Evolutionary conservation across 2,888 invertebrate genomes (phyloP), one percentile per base, ranked within the genome.

Genomic region (Parnassius orleans): DNA sequence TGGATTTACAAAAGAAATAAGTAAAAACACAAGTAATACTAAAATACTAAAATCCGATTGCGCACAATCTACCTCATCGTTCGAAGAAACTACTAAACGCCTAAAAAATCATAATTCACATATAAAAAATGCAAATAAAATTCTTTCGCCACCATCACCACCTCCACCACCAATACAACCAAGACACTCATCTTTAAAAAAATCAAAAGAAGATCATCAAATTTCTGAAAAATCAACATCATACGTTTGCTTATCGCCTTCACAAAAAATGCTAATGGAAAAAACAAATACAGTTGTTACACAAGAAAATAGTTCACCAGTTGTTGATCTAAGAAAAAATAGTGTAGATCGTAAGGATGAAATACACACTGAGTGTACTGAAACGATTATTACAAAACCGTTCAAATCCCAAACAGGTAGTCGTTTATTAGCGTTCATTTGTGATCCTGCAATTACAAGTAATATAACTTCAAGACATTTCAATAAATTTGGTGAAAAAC

Each of bases 171-270:
- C 92, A 14, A 63, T 92, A 46, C 74, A 86, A 67, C 90, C 92
- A 41, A 81, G 92, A 53, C 79, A 82, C 63, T 90, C 92, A 44
- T 90, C 91, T n/a, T 74, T 84, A 53, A 89, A 84, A 71, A 84
- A 84, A 69, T 69, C 83, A 47, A 81, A 85, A 59, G 90, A 87
- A 61, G 86, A 88, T 61, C 79, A 82, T 94, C 94, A 94, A 56
- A 58, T 12, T 51, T 86, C 94, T 65, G 94, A 93, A 2, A 72
- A 95, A 53, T 93, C 94, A 12, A 94, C 94, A 74, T 75, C 94
- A 0, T 85, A 95, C 61, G 88, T 95, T 9, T 95, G 95, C 73
- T 87, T 96, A 11, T 96, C 96, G 1, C 96, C 96, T 0, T 94
- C 95, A 7, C 96, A 96, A 77, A 93, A 93, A 75, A 90, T 91